Evolutionary conservation across 2,113 vertebrate genomes (phyloP).

Genomic region (Copsychus sechellarum): DNA sequence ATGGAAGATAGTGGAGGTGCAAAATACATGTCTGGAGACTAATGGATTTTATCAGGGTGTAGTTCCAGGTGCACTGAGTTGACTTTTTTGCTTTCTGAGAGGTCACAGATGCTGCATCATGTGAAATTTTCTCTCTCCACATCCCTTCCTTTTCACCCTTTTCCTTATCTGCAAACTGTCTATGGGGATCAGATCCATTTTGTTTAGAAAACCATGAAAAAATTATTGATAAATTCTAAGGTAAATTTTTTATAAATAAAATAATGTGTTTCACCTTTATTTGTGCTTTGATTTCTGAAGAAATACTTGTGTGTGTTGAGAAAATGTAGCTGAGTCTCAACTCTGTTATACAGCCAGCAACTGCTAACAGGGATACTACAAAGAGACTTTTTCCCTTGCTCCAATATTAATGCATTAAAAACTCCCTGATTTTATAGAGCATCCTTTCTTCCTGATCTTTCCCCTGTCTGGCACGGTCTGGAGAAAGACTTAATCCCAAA

Average conservation of each 20-base stretch:
- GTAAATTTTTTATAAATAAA: conserved; percentile 39
- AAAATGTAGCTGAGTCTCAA: neutral
- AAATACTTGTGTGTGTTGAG: neutral
- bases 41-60: neutral
- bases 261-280: neutral
- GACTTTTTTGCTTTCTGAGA: neutral
- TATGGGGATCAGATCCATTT: neutral
- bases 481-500: neutral
- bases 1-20: neutral
- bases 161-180: neutral
- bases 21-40: neutral
- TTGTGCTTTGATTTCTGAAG: neutral
- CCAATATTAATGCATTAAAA: neutral
- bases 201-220: neutral
- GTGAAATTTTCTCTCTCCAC: neutral
- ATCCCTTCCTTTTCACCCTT: neutral
- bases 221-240: conserved; percentile 1
- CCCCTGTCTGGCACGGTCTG: rapidly evolving
- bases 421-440: neutral
- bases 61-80: neutral
- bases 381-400: neutral
- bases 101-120: neutral
- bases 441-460: neutral
- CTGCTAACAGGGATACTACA: neutral
- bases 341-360: neutral